Conservation (phyloP, 1,140 invertebrate species). For the Drosophila kepulauana region DNA sequence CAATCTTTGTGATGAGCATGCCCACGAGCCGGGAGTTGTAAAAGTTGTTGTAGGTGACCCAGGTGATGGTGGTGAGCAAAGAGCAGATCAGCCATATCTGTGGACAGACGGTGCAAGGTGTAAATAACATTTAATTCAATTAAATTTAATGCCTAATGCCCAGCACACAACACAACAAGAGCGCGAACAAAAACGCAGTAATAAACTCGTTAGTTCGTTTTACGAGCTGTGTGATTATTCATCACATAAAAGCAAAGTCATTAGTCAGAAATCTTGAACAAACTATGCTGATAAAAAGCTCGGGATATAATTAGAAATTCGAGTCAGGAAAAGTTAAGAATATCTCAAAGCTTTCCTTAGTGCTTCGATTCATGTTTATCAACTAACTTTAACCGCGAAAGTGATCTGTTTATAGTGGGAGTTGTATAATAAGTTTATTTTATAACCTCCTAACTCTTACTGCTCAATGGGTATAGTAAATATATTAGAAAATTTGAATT, state of each 20-base stretch:
- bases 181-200: constrained; percentile 2
- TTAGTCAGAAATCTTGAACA: constrained; percentile 28
- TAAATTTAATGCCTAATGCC: constrained; percentile 13
- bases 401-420: too few relatives aligned
- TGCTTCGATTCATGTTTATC: too few relatives aligned
- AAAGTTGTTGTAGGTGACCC: constrained; percentile 97
- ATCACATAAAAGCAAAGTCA: not conserved
- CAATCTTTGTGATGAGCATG: constrained; percentile 94
- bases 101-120: constrained; percentile 14
- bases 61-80: constrained; percentile 90
- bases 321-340: not conserved
- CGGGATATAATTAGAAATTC: not conserved
- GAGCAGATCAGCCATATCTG: constrained; percentile 89
- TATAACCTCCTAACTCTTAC: too few relatives aligned
- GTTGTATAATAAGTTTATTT: too few relatives aligned
- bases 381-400: too few relatives aligned
- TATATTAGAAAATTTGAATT: too few relatives aligned
- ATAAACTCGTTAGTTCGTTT: not conserved
- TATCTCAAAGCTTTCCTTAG: too few relatives aligned
- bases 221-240: constrained; percentile 3
- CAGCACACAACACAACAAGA: not conserved
- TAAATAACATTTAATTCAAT: constrained; percentile 3
- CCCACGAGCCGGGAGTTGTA: constrained; percentile 97
- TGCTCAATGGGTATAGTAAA: too few relatives aligned
- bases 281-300: not conserved